Evolutionary conservation across 2,797 vertebrate genomes (phyloP).

Genomic region (Epinephelus coioides): DNA sequence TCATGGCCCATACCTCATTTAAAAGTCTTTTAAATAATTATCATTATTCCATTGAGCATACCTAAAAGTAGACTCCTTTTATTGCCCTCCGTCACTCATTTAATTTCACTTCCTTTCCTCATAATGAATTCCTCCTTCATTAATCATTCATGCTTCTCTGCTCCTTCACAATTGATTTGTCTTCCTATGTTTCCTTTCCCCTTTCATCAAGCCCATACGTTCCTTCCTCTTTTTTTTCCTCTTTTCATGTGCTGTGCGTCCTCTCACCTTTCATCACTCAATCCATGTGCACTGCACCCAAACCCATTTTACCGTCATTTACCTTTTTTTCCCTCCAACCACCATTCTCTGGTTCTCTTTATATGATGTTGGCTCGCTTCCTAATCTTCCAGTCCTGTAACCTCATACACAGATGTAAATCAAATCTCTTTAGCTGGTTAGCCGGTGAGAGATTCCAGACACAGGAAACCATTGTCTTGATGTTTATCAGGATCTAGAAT

Average conservation of each 20-base stretch:
- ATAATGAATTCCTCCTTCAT: conserved; percentile 71
- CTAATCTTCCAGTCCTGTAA: neutral
- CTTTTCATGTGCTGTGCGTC: conserved; percentile 36
- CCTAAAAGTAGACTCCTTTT: conserved; percentile 39
- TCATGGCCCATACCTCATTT: neutral
- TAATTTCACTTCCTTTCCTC: conserved; percentile 48
- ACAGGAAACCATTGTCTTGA: conserved; percentile 5
- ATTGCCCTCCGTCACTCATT: conserved; percentile 50
- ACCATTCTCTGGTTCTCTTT: conserved; percentile 6
- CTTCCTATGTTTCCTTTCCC: conserved; percentile 55
- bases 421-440: conserved; percentile 15
- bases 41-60: conserved; percentile 31
- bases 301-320: conserved; percentile 31
- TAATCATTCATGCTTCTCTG: conserved; percentile 78
- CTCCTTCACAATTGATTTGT: conserved; percentile 75
- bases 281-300: conserved; percentile 16
- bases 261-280: conserved; percentile 45
- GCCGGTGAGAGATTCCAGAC: conserved; percentile 12
- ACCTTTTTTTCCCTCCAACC: conserved; percentile 7
- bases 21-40: conserved; percentile 38
- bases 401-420: conserved; percentile 31
- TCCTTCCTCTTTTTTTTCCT: conserved; percentile 35
- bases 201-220: conserved; percentile 67
- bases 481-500: conserved; percentile 29
- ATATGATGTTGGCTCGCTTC: conserved; percentile 5